Conservation (phyloP, 2,888 invertebrate species). For the Chymomyza fuscimana region DNA sequence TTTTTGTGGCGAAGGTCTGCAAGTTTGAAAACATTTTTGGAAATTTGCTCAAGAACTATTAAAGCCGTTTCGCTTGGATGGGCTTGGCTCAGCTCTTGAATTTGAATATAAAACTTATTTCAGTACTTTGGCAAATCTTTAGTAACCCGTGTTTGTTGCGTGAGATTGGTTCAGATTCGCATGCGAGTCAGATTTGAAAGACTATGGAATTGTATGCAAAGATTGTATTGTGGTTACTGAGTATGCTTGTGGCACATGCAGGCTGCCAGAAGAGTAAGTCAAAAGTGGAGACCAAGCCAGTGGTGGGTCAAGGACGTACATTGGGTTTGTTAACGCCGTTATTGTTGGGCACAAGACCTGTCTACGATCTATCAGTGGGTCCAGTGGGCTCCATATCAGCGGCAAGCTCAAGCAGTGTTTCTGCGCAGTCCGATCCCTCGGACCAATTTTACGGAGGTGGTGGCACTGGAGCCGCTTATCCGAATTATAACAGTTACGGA, state of each 20-base stretch:
- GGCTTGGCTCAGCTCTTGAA: conserved; percentile 23
- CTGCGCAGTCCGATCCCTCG: conserved; percentile 43
- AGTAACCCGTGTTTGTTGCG: conserved; percentile 37
- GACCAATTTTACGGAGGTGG: conserved; percentile 49
- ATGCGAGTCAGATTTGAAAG: background rate
- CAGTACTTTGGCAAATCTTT: conserved; percentile 33
- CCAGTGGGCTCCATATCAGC: conserved; percentile 18
- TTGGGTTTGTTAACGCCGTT: conserved; percentile 56
- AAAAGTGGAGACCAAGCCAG: background rate
- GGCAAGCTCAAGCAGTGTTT: conserved; percentile 6
- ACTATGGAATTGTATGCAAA: conserved; percentile 24
- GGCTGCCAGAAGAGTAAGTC: conserved; percentile 29
- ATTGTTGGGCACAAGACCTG: conserved; percentile 39
- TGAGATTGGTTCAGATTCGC: conserved; percentile 17
- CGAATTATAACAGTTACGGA: conserved; percentile 28
- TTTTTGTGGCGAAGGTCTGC: conserved; percentile 58
- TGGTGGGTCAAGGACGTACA: conserved; percentile 52
- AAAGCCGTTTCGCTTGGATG: conserved; percentile 25
- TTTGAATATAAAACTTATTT: conserved; percentile 55
- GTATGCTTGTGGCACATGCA: conserved; percentile 36
- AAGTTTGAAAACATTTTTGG: conserved; percentile 53
- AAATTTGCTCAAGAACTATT: conserved; percentile 55
- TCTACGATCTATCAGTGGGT: conserved; percentile 44
- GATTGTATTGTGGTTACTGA: conserved; percentile 34
- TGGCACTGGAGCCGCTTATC: conserved; percentile 27